These are phyloP conservation scores for Hexactinellida sp. DNA, from an alignment of 37 sponge, comb jelly and placozoan genomes.

Conservation along the genomic window DNA sequence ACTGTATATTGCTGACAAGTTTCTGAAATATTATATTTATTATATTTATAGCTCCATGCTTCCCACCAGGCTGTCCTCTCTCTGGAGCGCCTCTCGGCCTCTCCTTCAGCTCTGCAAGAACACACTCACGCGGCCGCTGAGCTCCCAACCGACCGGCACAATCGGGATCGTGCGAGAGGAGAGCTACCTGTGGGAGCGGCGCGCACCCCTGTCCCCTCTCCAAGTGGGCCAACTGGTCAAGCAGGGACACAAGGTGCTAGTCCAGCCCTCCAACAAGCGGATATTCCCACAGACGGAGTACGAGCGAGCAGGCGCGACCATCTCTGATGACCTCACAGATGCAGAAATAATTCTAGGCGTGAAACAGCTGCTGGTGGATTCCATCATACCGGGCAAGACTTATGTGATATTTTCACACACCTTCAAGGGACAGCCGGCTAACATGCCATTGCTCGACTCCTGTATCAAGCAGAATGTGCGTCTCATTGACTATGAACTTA, in stretches of 20 bases:
- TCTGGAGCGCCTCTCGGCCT: not conserved
- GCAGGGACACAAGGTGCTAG: constrained; percentile 61
- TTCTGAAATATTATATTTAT: too few species aligned
- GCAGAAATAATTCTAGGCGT: constrained; percentile 72
- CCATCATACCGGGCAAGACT: constrained; percentile 60
- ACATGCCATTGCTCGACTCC: constrained; percentile 81
- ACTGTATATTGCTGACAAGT: too few species aligned
- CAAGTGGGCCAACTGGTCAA: constrained; percentile 66
- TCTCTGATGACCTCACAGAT: constrained; percentile 67
- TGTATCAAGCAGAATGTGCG: constrained; percentile 63
- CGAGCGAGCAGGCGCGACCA: constrained; percentile 60
- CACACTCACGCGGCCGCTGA: not conserved
- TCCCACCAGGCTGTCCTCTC: too few species aligned
- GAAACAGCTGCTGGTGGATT: constrained; percentile 45
- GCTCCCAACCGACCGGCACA: not conserved
- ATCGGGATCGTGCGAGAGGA: constrained; percentile 86
- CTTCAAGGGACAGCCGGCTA: constrained; percentile 86
- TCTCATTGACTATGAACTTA: constrained; percentile 83
- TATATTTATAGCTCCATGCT: too few species aligned
- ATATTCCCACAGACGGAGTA: constrained; percentile 82
- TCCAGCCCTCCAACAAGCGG: constrained; percentile 84
- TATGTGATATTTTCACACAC: constrained; percentile 97
- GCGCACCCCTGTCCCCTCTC: constrained; percentile 83
- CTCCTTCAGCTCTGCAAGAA: not conserved
- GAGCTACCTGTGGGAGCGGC: constrained; percentile 82